Conservation (phyloP, 2,113 vertebrate genomes). For the Ciconia boyciana region DNA sequence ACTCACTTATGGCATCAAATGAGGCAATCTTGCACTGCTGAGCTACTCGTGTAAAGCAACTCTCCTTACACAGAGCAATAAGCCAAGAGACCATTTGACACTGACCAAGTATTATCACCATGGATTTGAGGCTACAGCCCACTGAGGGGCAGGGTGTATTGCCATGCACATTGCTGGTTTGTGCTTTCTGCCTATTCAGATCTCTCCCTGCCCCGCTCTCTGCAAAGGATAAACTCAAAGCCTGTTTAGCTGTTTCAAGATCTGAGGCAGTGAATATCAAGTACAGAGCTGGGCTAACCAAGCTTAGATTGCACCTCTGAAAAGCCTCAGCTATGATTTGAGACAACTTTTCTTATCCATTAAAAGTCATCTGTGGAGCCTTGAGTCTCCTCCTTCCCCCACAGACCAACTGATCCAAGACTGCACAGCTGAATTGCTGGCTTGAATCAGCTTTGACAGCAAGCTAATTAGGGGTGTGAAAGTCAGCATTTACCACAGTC, state of each 20-base stretch:
- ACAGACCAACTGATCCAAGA: background rate
- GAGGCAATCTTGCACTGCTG: background rate
- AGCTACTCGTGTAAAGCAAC: background rate
- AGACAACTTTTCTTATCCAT: background rate
- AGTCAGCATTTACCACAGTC: background rate
- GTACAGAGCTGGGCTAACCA: background rate
- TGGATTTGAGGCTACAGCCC: background rate
- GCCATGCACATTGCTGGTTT: rapidly evolving
- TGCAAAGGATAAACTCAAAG: background rate
- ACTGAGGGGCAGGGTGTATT: no score
- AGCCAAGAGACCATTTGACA: background rate
- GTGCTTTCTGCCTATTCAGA: background rate
- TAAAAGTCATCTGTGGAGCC: background rate
- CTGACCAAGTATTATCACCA: no score
- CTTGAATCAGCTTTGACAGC: background rate
- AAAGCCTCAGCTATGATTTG: background rate
- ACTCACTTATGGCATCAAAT: no score
- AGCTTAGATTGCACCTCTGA: background rate
- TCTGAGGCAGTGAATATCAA: background rate
- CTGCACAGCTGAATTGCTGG: background rate
- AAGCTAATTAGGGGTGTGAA: background rate
- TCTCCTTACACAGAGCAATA: background rate
- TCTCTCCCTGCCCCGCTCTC: background rate
- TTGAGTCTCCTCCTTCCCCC: background rate
- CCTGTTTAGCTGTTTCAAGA: background rate